These are phyloP conservation scores for Chascanopsetta lugubris DNA, from an alignment of 2,113 vertebrate species.

Conservation along the genomic window DNA sequence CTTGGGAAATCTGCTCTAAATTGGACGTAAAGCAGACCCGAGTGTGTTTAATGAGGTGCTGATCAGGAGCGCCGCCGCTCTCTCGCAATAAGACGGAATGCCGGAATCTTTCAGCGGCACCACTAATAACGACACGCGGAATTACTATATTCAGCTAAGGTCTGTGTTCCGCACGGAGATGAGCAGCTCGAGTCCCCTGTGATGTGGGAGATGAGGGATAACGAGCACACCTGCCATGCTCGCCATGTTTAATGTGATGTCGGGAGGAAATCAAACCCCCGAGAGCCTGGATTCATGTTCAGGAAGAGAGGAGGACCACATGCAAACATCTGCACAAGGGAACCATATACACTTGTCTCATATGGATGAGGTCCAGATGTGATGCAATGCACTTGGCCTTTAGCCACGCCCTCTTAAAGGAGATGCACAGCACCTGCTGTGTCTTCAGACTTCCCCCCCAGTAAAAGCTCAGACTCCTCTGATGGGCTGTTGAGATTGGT, in stretches of 20 bases:
- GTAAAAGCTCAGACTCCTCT: too few species aligned
- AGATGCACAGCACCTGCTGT: too few species aligned
- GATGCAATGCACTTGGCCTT: too few species aligned
- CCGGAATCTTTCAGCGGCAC: constrained; percentile 19
- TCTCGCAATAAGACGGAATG: constrained; percentile 4
- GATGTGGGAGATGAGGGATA: constrained; percentile 42
- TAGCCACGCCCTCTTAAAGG: too few species aligned
- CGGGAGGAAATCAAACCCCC: too few species aligned
- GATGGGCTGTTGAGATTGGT: too few species aligned
- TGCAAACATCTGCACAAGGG: not conserved
- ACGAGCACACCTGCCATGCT: constrained; percentile 8
- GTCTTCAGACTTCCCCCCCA: too few species aligned
- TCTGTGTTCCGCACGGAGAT: constrained; percentile 20
- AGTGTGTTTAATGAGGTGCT: constrained; percentile 67
- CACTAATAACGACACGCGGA: constrained; percentile 31
- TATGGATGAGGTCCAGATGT: not conserved
- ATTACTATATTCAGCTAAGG: constrained; percentile 28
- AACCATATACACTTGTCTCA: not conserved
- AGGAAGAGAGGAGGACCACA: not conserved
- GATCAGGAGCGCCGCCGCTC: constrained; percentile 38
- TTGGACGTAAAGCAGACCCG: constrained; percentile 70
- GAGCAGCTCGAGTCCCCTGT: constrained; percentile 42
- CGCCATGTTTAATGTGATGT: constrained; percentile 38
- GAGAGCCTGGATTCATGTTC: not conserved
- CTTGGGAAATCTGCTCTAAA: constrained; percentile 73